Evolutionary conservation across 2,888 invertebrate genomes (phyloP), one percentile per base, ranked within the genome.

Genomic region (Exocentrus adspersus): DNA sequence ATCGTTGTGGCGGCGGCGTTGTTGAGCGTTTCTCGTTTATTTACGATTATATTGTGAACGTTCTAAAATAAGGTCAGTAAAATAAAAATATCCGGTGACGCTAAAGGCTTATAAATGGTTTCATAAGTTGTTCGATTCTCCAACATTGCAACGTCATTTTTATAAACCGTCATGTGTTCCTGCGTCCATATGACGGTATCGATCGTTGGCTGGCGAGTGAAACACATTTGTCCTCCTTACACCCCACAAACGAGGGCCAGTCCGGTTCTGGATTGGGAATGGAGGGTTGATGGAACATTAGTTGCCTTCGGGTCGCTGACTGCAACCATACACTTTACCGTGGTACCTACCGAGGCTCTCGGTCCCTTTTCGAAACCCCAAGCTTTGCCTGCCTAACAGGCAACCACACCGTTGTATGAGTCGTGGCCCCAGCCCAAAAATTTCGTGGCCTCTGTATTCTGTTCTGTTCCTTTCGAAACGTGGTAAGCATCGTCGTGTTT

Each of bases 271-370:
- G 21, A n/a, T 46, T 20, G 24, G 30, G 42, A 30, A 52, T 54
- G 37, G 53, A 54, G 60, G 60, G 60, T 60, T 53, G 60, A 30
- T 48, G 43, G 32, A 41, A 45, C 57, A 57, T 57, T 57, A 57
- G 57, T 57, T 45, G 57, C 46, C 57, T 57, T 46, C 46, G 46
- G 57, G 57, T 57, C 57, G 57, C 46, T 46, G 57, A 28, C 46
- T 32, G 57, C 57, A 21, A 57, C 57, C 57, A 57, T 57, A 57
- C 30, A 45, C 46, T 14, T 20, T 10, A 28, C 28, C 54, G 17
- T 42, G 28, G 54, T 16, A 45, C 30, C 28, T n/a, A n/a, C n/a
- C n/a, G n/a, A n/a, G 32, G 7, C 19, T 19, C 50, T 9, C 32
- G 30, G 57, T 28, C 57, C 57, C 57, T 57, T 57, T 57, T 57